Evolutionary conservation across 2,888 invertebrate species (phyloP), one percentile per base, ranked within the genome.

Genomic region (Polydrusus tereticollis): DNA sequence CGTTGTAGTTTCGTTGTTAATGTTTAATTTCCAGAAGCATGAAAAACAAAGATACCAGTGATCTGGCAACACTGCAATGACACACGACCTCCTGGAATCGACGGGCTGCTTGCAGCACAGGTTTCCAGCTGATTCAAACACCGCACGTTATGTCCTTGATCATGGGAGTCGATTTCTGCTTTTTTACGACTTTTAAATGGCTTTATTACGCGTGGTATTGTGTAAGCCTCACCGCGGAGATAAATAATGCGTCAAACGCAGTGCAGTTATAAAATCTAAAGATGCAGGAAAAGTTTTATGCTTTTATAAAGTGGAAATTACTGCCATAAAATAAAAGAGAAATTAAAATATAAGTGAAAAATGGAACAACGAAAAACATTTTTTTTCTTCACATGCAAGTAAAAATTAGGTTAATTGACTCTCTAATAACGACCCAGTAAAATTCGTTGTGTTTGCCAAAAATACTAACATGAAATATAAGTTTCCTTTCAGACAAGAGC

Each of bases 171-270:
- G 57, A 66, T 67, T 43, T 33, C 52, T 50, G 55, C 41, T 50
- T 67, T 58, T 67, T 67, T 67, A 67, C 47, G 59, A 41, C 20
- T 47, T 67, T 67, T 67, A 57, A 67, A 59, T 67, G 67, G 47
- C 67, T 67, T 58, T 50, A 58, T 67, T 67, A 58, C 67, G 58
- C 59, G 14, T 20, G 18, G 18, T 59, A 58, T 67, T 59, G 59
- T 67, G 59, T 67, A 62, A 43, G 45, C 58, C 10, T 38, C 45
- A 18, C 45, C 62, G 47, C 45, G 29, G 62, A 47, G 16, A 47
- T 45, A 47, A 62, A 45, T 45, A 45, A 62, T 47, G 47, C 45
- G 20, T 12, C 6, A 52, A 52, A 52, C 52, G 52, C 52, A 26
- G 52, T 3, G 14, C 14, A 26, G 29, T 14, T 14, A 26, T 29